Conservation (phyloP, 2,113 vertebrate genomes). For the Sorex araneus region DNA sequence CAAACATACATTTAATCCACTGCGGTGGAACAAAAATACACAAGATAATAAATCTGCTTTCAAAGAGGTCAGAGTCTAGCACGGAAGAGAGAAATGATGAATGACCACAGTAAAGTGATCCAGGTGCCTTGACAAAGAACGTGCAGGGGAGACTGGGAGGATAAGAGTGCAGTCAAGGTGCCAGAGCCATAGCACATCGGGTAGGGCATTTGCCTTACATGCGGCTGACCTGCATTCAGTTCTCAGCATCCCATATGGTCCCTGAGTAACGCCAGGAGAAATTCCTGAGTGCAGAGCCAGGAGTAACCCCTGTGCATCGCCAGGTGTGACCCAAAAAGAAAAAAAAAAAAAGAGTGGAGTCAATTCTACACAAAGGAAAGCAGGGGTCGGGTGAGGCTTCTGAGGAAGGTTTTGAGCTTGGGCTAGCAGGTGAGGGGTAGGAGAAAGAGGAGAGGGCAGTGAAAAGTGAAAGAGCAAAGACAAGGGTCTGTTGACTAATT, state of each 20-base stretch:
- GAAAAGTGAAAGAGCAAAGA: neutral
- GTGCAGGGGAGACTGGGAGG: neutral
- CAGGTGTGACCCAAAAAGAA: too few relatives aligned
- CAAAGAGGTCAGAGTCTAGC: slow-evolving; percentile 7
- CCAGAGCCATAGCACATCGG: too few relatives aligned
- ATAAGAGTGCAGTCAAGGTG: too few relatives aligned
- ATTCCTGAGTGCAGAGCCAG: too few relatives aligned
- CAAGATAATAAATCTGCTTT: neutral
- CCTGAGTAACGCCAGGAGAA: too few relatives aligned
- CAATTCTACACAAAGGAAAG: neutral
- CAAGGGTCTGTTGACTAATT: neutral
- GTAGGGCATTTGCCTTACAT: too few relatives aligned
- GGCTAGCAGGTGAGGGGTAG: neutral
- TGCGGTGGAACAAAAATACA: neutral
- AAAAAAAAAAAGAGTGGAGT: too few relatives aligned
- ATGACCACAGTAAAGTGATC: neutral
- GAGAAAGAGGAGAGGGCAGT: slow-evolving; percentile 4
- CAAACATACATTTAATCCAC: neutral
- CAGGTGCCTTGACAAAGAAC: neutral
- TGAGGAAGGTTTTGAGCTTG: neutral
- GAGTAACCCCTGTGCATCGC: too few relatives aligned
- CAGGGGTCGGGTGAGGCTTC: neutral
- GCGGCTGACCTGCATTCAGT: too few relatives aligned
- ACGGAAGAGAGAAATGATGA: neutral
- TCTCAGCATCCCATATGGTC: too few relatives aligned